phyloP scores from a whole-genome alignment of 1,140 invertebrate genomes.

The Drosophila dunni region DNA sequence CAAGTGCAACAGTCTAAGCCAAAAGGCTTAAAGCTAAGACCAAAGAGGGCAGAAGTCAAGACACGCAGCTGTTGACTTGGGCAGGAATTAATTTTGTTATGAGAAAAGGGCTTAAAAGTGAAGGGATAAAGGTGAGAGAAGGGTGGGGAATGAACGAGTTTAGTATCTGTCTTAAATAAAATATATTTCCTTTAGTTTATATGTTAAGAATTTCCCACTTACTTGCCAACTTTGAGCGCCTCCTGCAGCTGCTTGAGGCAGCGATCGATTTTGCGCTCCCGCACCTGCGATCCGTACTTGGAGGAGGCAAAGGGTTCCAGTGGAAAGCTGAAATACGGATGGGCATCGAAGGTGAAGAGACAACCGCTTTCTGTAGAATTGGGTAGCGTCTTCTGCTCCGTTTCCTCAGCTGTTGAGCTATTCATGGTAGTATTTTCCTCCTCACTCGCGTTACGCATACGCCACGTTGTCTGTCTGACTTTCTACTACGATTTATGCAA shows the following conservation, averaged over 20 bases:
- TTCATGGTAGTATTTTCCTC: slow-evolving; percentile 10
- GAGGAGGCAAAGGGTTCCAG: slow-evolving; percentile 58
- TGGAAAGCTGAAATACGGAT: slow-evolving; percentile 61
- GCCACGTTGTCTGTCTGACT: slow-evolving; percentile 30
- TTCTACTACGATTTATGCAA: not conserved
- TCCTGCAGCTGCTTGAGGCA: slow-evolving; percentile 74
- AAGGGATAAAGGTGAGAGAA: too few relatives aligned
- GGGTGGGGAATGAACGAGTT: too few relatives aligned
- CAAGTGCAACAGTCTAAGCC: not conserved
- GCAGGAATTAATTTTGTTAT: not conserved
- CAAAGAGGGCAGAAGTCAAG: not conserved
- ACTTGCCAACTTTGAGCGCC: slow-evolving; percentile 58
- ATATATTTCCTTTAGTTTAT: too few relatives aligned
- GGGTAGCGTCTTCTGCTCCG: not conserved
- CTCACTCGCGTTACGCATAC: slow-evolving; percentile 43
- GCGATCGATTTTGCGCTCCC: slow-evolving; percentile 76
- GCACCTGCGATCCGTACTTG: slow-evolving; percentile 78
- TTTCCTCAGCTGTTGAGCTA: slow-evolving; percentile 13
- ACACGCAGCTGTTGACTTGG: slow-evolving; percentile 7
- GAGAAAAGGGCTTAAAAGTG: not conserved
- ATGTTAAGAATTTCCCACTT: slow-evolving; percentile 23
- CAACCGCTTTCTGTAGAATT: not conserved
- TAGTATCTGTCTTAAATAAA: too few relatives aligned
- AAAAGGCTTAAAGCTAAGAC: not conserved
- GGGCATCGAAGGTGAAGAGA: slow-evolving; percentile 60